Evolutionary conservation across 92 coral and sea anemone genomes (phyloP).

Genomic region (Epizoanthus illoricatus): DNA sequence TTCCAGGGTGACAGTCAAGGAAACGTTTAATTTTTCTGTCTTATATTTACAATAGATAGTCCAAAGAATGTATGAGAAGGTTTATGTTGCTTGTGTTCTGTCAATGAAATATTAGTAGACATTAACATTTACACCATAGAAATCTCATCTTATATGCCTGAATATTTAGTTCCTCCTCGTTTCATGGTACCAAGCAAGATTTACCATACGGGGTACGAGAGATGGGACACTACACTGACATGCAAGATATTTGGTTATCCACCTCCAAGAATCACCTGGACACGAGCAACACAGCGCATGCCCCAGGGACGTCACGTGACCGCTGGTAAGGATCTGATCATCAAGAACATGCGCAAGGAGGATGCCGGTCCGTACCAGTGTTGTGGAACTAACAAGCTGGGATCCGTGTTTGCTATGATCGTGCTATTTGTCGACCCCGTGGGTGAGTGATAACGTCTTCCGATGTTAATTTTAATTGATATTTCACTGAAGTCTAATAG

Average conservation of each 20-base stretch:
- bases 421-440: slow-evolving; percentile 70
- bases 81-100: no score
- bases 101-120: no score
- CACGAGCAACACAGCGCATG: slow-evolving; percentile 53
- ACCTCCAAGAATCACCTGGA: slow-evolving; percentile 62
- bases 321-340: slow-evolving; percentile 59
- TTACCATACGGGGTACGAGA: slow-evolving; percentile 64
- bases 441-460: slow-evolving; percentile 57
- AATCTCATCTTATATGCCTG: no score
- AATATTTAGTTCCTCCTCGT: slow-evolving; percentile 57
- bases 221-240: slow-evolving; percentile 71
- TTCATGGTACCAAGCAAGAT: slow-evolving; percentile 48
- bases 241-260: slow-evolving; percentile 76
- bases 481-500: no score
- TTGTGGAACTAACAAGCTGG: slow-evolving; percentile 60
- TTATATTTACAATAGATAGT: no score
- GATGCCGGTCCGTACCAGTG: slow-evolving; percentile 78
- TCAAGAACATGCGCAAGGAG: slow-evolving; percentile 33
- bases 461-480: no score
- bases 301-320: slow-evolving; percentile 58
- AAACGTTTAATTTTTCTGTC: no score
- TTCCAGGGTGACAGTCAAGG: no score
- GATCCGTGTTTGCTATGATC: slow-evolving; percentile 63
- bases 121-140: no score
- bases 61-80: no score